Evolutionary conservation across 2,113 vertebrate genomes (phyloP).

Genomic region (Ptilonorhynchus violaceus): DNA sequence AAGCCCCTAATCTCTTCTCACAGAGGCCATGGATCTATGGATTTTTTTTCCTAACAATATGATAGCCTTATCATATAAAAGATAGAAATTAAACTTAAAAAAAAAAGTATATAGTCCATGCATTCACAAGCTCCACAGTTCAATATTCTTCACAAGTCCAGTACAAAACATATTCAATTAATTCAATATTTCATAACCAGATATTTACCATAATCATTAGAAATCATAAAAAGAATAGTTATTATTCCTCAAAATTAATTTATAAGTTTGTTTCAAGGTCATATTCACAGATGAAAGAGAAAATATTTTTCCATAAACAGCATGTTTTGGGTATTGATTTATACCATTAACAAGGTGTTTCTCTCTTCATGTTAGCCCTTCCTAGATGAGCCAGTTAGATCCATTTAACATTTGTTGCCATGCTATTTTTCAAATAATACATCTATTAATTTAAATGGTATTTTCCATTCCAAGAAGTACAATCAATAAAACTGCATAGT

Average conservation of each 20-base stretch:
- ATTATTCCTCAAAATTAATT: neutral
- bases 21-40: neutral
- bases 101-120: neutral
- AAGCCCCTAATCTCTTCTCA: neutral
- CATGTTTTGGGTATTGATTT: neutral
- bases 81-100: neutral
- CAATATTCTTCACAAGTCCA: neutral
- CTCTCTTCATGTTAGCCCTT: neutral
- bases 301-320: neutral
- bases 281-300: neutral
- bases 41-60: neutral
- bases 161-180: neutral
- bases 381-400: neutral
- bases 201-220: neutral
- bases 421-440: neutral
- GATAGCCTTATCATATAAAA: neutral
- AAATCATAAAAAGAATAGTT: neutral
- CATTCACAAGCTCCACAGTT: neutral
- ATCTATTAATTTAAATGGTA: neutral
- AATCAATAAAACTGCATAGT: neutral
- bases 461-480: neutral
- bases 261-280: neutral
- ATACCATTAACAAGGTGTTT: fast-evolving
- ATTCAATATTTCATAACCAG: neutral
- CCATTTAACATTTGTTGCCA: neutral